These are phyloP conservation scores for Papilio demoleus DNA, from an alignment of 2,888 invertebrate species.

Conservation along the genomic window DNA sequence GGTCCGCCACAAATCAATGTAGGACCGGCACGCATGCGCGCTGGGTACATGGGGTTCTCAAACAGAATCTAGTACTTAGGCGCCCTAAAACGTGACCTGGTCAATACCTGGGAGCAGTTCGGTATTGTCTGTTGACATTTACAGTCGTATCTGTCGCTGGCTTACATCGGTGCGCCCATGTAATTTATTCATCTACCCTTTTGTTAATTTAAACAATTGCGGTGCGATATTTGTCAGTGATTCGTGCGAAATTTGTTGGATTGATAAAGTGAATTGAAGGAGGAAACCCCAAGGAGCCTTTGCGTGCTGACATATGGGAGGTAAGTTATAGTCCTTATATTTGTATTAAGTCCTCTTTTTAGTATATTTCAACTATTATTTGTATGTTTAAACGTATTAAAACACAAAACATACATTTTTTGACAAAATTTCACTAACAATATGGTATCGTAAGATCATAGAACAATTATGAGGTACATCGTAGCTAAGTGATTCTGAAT, in stretches of 20 bases:
- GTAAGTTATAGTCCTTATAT: not conserved
- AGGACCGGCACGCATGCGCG: constrained; percentile 13
- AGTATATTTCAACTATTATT: constrained; percentile 1
- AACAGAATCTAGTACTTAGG: constrained; percentile 3
- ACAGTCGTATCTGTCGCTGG: constrained; percentile 4
- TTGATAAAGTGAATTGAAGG: not conserved
- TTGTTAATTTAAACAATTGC: not conserved
- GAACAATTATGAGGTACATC: not conserved
- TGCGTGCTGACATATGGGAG: not conserved
- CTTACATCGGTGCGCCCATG: constrained; percentile 4
- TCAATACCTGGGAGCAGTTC: constrained; percentile 19
- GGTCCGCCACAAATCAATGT: constrained; percentile 17
- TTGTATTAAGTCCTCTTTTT: not conserved
- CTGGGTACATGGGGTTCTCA: not conserved
- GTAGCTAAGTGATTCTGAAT: not conserved
- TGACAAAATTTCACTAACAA: not conserved
- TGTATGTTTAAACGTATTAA: not conserved
- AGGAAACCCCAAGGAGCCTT: not conserved
- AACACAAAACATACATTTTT: not conserved
- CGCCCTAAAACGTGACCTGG: constrained; percentile 20
- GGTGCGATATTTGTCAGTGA: not conserved
- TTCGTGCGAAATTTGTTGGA: not conserved
- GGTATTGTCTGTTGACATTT: constrained; percentile 5
- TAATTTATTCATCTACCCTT: not conserved
- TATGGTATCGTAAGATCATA: not conserved